Base-by-base conservation (phyloP, 2,113 vertebrate genomes). In the Cervus canadensis region DNA sequence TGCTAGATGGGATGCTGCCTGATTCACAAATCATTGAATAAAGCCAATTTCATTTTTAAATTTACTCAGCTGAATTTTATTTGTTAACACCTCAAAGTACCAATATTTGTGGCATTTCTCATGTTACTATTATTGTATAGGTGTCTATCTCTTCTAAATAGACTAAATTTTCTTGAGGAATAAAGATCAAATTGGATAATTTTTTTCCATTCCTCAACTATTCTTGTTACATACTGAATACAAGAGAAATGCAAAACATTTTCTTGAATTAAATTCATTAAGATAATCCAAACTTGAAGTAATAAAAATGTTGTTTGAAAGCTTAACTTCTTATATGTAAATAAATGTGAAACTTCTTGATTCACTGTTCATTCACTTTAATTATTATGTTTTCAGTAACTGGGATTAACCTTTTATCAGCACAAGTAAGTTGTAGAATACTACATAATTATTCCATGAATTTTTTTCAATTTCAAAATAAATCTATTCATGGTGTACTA, bases 341-440 rank as follows among this genome's bases (percentile, higher is more conserved):
- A 89, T 91, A 82, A 57, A 28, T 87, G 5, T 54, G 40, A 96
- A 89, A 82, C 13, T 81, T 83, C 30, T 90, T 93, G 64, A 95
- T 28, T 83, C 33, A 56, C 9, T 94, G 13, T 54, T 11, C 40
- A 40, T 59, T 92, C 13, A 87, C 21, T 19, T 92, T 87, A 92
- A 91, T 94, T 94, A 96, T 94, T 96, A 48, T 81, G 59, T 79
- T 89, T 89, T 79, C 14, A 84, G 28, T 45, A 94, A 95, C 67
- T 48, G 16, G 30, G 28, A 89, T 92, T 96, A 97, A 88, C 23
- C 45, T 95, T 30, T 84, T 79, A 83, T 87, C 23, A 93, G 21
- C 36, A 82, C 94, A 83, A 81, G 28, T 64, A 67, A 97, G 19
- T 50, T 91, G 26, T 45, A 54, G 30, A 96, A 85, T 78, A 71